These are phyloP conservation scores for Trichoplusia ni DNA, from an alignment of 1,140 invertebrate species.

Conservation along the genomic window DNA sequence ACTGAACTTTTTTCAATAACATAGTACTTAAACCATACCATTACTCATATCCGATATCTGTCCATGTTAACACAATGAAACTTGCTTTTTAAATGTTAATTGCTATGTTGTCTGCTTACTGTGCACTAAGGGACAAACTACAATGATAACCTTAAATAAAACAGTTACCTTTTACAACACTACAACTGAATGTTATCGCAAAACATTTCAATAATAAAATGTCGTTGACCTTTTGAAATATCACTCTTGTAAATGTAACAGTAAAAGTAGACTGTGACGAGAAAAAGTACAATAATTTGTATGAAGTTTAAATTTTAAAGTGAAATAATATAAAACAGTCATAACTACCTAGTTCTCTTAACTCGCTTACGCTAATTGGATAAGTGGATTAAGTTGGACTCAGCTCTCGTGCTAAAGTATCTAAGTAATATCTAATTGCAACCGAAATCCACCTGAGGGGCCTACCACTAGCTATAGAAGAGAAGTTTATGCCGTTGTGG, in stretches of 20 bases:
- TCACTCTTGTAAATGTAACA: not conserved
- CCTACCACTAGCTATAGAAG: not conserved
- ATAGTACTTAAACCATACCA: no score
- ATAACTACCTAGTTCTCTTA: not conserved
- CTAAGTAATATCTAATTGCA: not conserved
- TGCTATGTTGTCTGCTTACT: no score
- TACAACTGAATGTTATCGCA: not conserved
- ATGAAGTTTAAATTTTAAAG: not conserved
- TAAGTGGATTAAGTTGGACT: not conserved
- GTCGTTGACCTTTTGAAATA: not conserved
- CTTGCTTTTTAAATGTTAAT: no score
- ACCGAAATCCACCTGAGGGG: not conserved
- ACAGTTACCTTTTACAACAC: no score
- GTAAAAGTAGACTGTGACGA: not conserved
- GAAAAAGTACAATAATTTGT: not conserved
- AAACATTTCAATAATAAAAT: not conserved
- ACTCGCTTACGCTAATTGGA: conserved; percentile 6
- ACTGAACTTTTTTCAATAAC: no score
- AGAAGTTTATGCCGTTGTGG: not conserved
- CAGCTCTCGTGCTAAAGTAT: not conserved
- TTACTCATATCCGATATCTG: no score
- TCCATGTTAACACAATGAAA: no score
- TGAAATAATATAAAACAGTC: not conserved
- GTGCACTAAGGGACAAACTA: no score
- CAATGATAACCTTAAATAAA: no score